phyloP scores from a whole-genome alignment of 2,113 vertebrate genomes.

The Sinocyclocheilus rhinocerous region DNA sequence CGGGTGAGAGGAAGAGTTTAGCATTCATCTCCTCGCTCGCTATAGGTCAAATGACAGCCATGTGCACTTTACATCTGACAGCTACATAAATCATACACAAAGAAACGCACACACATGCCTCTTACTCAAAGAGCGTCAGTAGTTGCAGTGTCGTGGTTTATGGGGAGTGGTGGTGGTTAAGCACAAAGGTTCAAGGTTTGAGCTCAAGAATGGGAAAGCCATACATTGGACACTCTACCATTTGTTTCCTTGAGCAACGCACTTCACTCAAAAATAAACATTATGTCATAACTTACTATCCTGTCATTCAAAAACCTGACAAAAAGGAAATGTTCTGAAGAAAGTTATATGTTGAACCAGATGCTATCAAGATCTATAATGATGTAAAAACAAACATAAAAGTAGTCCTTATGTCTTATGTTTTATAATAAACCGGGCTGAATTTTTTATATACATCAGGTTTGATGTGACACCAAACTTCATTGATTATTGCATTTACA shows the following conservation, averaged over 20 bases:
- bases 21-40: conserved; percentile 26
- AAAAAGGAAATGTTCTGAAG: not conserved
- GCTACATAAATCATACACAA: conserved; percentile 10
- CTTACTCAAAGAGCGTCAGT: not conserved
- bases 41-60: conserved; percentile 26
- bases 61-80: conserved; percentile 17
- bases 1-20: conserved; percentile 5
- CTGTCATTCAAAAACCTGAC: not conserved
- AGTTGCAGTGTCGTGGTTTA: not conserved
- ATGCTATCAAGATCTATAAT: not conserved
- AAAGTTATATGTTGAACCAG: not conserved
- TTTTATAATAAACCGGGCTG: not conserved
- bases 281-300: not conserved
- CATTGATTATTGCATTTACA: not conserved
- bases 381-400: not conserved
- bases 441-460: not conserved
- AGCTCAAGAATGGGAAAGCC: not conserved
- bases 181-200: not conserved
- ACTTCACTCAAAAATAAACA: not conserved
- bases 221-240: not conserved
- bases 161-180: not conserved
- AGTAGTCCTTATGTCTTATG: not conserved
- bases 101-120: conserved; percentile 7
- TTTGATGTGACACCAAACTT: not conserved
- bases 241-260: not conserved